Evolutionary conservation across 2,113 vertebrate species (phyloP), one percentile per base, ranked within the genome.

Genomic region (Hippolais icterina): DNA sequence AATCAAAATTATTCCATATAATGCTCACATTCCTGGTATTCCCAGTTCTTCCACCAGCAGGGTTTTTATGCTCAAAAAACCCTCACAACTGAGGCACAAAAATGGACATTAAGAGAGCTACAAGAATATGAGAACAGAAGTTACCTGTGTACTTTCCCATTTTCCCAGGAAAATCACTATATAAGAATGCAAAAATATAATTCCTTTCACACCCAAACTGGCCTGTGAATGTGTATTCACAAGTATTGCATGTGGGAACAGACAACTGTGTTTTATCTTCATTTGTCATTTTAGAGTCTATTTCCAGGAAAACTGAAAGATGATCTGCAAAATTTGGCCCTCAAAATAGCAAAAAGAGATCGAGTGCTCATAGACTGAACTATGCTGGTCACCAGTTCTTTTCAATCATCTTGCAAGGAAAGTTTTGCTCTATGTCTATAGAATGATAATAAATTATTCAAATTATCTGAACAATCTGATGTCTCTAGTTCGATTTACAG

Each of bases 201-300:
- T 52, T 28, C 5, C 61, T 64, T 85, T 93, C 20, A 1, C 88
- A 83, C 28, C 44, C 52, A 71, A 80, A 91, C 42, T 46, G 39
- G 86, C 59, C 92, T 81, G 46, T 82, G 84, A 87, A 95, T 9
- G 1, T 90, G 53, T 54, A 82, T 84, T 93, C 52, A 47, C 31
- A 94, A 91, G 53, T 28, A 47, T 24, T 92, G 80, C 56, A 91
- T 83, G 72, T 71, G 59, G 88, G 90, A 96, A 91, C 71, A 92
- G 92, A 71, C 74, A 96, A 93, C 69, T 87, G 84, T 65, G 52
- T 61, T 90, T 76, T 33, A 64, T 63, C 84, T 93, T 65, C 14
- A 0, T 95, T 95, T 84, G 64, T 52, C 31, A 72, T 85, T 89
- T 79, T 66, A 17, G 35, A 86, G n/a, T 80, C 52, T 77, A 82